Base-by-base conservation (phyloP, 2,888 invertebrate species). In the Iselma pallidipennis region DNA sequence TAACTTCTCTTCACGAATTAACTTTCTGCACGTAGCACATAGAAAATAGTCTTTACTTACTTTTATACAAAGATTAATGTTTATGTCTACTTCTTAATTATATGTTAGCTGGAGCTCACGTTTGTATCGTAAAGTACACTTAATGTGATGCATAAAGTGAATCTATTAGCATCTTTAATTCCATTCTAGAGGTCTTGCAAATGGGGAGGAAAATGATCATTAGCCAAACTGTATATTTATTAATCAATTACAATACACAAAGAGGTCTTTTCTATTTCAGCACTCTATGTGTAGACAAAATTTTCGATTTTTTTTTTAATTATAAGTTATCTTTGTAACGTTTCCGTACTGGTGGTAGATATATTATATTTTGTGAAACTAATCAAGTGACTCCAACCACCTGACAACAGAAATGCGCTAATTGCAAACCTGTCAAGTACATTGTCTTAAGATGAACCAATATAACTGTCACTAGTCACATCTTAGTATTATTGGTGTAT, bases 391-490 rank as follows among this genome's bases (percentile, higher is more conserved):
- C 67, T 66, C 66, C 45, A 25, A 54, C 68, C 65, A 66, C 69
- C 65, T 70, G 67, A 71, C 70, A 67, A 61, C 59, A 42, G 45
- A 59, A 67, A 69, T 68, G 69, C 73, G 74, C 72, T 76, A 76
- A 76, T 76, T 76, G 75, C 72, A 66, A 72, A 73, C 66, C 75
- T 73, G 76, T 76, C 76, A 72, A 60, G 69, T 56, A 69, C 66
- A 70, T 71, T 67, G 70, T 71, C 71, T 71, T 62, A 58, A 69
- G 71, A 72, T 63, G 73, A 72, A 74, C 73, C 74, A 76, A 76
- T 76, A 76, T 76, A 76, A 76, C 76, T 76, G 75, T 74, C 75
- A 74, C 71, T 55, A 72, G 68, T 69, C 75, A 74, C 75, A 71
- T 74, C 75, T 75, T 73, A 70, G 73, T 72, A 74, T 69, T 69